phyloP scores from a whole-genome alignment of 2,888 invertebrate genomes.

The Ischnura elegans region DNA sequence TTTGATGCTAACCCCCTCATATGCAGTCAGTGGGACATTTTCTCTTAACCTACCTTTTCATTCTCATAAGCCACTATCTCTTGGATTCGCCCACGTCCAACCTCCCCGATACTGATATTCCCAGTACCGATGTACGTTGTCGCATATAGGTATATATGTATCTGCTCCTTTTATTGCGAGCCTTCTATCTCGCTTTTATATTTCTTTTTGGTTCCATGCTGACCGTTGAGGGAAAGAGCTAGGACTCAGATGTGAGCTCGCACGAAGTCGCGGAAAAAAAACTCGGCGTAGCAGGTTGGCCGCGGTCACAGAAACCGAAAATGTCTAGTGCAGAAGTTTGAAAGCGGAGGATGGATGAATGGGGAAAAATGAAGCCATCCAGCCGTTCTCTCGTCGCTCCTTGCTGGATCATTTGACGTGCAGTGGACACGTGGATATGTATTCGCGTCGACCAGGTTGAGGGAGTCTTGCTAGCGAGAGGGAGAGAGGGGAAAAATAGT shows the following conservation, averaged over 20 bases:
- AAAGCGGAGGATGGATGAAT: not conserved
- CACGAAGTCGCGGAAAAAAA: not conserved
- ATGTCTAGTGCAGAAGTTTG: not conserved
- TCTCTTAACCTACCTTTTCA: not conserved
- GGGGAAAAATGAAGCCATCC: not conserved
- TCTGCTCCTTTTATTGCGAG: constrained; percentile 24
- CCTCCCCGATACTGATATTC: no score
- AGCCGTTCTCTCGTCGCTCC: not conserved
- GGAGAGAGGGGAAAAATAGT: not conserved
- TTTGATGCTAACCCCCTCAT: no score
- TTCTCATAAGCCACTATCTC: not conserved
- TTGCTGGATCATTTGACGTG: constrained; percentile 31
- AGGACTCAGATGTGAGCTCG: not conserved
- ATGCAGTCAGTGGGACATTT: constrained; percentile 12
- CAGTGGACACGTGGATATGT: not conserved
- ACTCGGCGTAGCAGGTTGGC: not conserved
- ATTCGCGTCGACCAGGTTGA: not conserved
- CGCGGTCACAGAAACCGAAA: not conserved
- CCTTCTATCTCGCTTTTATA: not conserved
- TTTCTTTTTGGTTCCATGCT: not conserved
- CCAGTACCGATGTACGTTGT: no score
- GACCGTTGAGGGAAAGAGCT: not conserved
- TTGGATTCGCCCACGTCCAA: not conserved
- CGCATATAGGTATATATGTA: not conserved
- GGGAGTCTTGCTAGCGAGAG: not conserved